phyloP scores from a whole-genome alignment of 2,113 vertebrate species.

The Rallus limicola region DNA sequence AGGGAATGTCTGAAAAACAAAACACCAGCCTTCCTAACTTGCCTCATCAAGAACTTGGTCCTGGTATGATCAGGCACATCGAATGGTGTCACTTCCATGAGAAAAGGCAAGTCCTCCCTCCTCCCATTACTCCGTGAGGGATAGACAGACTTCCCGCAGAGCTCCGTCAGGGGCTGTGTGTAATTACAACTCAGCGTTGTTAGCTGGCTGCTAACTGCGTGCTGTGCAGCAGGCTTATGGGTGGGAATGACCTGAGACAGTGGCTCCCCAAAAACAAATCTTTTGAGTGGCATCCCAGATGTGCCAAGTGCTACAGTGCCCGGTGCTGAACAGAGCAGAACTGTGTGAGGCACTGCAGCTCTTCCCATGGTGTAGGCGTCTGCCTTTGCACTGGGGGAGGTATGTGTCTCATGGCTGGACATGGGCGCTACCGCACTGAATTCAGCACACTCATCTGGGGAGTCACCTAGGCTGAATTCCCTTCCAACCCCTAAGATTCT shows the following conservation, averaged over 20 bases:
- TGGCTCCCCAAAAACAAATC: not conserved
- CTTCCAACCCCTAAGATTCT: too few relatives aligned
- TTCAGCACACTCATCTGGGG: fast-evolving
- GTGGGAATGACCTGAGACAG: not conserved
- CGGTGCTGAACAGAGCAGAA: not conserved
- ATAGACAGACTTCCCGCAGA: not conserved
- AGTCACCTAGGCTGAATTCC: not conserved
- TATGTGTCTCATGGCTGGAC: fast-evolving
- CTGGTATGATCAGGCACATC: not conserved
- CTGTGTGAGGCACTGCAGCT: not conserved
- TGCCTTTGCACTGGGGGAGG: fast-evolving
- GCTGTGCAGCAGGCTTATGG: not conserved
- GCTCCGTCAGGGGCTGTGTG: not conserved
- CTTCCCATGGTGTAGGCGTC: fast-evolving
- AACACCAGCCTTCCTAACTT: not conserved
- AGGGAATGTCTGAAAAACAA: not conserved
- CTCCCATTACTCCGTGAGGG: fast-evolving
- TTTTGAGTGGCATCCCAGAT: not conserved
- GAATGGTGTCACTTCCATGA: not conserved
- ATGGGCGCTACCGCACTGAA: not conserved
- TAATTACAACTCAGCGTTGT: not conserved
- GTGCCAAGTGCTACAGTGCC: fast-evolving
- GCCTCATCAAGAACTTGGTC: not conserved
- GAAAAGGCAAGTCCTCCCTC: not conserved
- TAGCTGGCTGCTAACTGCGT: not conserved